Percentiles rank a stretch among this genome's conserved stretches.
phyloP scores from a whole-genome alignment of 2,113 vertebrate genomes.

The Polypterus senegalus region DNA sequence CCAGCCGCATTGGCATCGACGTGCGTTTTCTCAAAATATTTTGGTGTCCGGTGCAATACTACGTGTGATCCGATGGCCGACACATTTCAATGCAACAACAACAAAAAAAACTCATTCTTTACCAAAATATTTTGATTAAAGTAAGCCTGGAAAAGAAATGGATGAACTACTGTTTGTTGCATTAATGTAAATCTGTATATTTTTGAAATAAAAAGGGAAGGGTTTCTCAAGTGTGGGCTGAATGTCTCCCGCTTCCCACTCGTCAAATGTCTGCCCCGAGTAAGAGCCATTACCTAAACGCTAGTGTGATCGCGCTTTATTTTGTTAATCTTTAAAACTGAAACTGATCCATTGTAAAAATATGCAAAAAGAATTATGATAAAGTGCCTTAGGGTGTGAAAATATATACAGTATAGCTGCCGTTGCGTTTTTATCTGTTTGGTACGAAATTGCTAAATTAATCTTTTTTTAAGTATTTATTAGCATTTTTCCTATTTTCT shows the following conservation, averaged over 20 bases:
- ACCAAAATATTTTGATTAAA: conserved; percentile 22
- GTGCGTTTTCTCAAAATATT: conserved; percentile 16
- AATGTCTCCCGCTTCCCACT: background rate
- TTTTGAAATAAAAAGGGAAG: background rate
- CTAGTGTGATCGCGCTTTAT: no score
- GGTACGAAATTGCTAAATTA: no score
- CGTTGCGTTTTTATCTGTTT: no score
- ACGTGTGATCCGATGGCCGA: conserved; percentile 21
- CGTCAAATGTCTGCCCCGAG: no score
- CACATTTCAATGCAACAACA: background rate
- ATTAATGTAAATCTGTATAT: background rate
- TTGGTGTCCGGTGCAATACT: conserved; percentile 39
- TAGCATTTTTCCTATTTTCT: no score
- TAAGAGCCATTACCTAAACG: no score
- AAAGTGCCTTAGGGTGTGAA: no score
- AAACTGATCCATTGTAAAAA: no score
- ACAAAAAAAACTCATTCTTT: conserved; percentile 2
- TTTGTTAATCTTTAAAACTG: no score
- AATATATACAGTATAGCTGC: no score
- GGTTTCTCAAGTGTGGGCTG: background rate
- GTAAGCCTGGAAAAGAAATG: background rate
- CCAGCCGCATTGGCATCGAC: background rate
- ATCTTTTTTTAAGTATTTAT: no score
- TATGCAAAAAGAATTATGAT: no score
- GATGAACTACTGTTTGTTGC: background rate